Evolutionary conservation across 1,140 invertebrate species (phyloP), one percentile per base, ranked within the genome.

Genomic region (Agrypnia vestita): DNA sequence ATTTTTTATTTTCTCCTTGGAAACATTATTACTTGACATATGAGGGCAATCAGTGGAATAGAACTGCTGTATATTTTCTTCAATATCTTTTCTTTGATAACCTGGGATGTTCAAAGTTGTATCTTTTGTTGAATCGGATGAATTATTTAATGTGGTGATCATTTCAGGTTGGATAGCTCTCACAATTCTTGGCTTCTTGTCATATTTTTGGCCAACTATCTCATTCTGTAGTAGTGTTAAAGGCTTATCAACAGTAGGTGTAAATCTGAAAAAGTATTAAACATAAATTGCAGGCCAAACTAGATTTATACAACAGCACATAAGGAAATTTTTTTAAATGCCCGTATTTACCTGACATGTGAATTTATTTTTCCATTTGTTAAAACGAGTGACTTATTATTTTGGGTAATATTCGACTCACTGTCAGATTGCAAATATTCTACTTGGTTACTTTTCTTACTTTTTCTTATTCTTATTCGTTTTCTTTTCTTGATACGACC

Each of bases 401-500:
- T 73, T 56, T 81, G 76, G 17, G 82, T 71, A n/a, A 74, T 59
- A 53, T 35, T 78, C 7, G 72, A 77, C 75, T 83, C 80, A 44
- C 73, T 77, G 43, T 83, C 82, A 12, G 82, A 81, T 47, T 81
- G 46, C 12, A 55, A 56, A 56, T 55, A 74, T 46, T 79, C 75
- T 6, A 78, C 77, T 53, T 76, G 64, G 25, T 73, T 83, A 44
- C 76, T 83, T 51, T 83, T 83, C 35, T 81, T 81, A n/a, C 75
- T 81, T 61, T 81, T 83, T 46, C 82, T 76, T 12, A 81, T 79
- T 53, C 82, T 51, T 12, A 83, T 46, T 62, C 82, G 67, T 71
- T 81, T 83, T 79, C 82, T 69, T 35, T 83, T 83, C 46, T 78
- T 81, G 8, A 83, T 81, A 12, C 82, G 82, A 0, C 82, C 82